Evolutionary conservation across 35 echinoderm and acorn worm genomes (phyloP).

Genomic region (Ophiothrix spiculata): DNA sequence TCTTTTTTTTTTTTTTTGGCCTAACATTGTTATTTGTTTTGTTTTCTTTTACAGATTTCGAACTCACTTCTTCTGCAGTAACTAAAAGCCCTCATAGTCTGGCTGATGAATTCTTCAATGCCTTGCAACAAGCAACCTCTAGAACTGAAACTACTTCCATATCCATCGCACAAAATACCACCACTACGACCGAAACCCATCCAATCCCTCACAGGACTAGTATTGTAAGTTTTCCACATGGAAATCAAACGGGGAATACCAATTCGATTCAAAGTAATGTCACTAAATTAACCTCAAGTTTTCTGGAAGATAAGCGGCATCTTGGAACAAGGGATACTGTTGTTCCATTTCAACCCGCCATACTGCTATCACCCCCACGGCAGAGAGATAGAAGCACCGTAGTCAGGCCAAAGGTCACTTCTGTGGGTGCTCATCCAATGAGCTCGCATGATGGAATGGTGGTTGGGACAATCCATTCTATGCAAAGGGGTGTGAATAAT

Average conservation of each 20-base stretch:
- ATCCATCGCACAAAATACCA: not conserved
- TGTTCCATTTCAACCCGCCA: not conserved
- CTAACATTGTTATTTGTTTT: no score
- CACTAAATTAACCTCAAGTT: not conserved
- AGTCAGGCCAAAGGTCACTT: not conserved
- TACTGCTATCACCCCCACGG: not conserved
- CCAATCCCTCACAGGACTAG: not conserved
- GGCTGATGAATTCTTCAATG: constrained; percentile 3
- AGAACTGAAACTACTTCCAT: not conserved
- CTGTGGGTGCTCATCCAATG: not conserved
- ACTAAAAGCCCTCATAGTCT: no score
- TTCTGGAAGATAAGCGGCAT: not conserved
- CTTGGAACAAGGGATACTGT: not conserved
- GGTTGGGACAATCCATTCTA: not conserved
- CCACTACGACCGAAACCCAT: no score
- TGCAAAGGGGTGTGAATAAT: not conserved
- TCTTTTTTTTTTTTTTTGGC: no score
- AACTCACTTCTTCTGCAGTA: no score
- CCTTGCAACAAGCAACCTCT: not conserved
- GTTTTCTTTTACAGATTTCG: no score
- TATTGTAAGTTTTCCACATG: not conserved
- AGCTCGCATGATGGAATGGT: not conserved
- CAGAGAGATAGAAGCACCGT: not conserved
- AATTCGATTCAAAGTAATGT: not conserved
- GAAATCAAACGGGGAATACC: not conserved